These are phyloP conservation scores for Eupithecia tripunctaria DNA, from an alignment of 2,888 invertebrate species.

Conservation along the genomic window DNA sequence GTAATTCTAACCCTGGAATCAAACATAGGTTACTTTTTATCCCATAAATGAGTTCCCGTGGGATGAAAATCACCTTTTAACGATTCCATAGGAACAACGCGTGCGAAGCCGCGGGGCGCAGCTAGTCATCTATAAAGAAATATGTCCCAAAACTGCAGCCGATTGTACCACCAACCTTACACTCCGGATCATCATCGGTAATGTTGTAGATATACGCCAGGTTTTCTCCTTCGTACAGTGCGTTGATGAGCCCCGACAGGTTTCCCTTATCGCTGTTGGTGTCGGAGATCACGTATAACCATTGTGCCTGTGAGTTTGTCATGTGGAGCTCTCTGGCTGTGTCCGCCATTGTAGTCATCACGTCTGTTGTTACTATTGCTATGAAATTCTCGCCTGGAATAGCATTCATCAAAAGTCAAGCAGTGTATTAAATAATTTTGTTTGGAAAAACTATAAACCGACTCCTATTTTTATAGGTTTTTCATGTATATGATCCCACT, in stretches of 20 bases:
- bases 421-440: too few species aligned
- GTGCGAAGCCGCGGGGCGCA: too few species aligned
- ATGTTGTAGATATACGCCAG: slow-evolving; percentile 90
- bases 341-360: slow-evolving; percentile 87
- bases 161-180: slow-evolving; percentile 73
- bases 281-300: slow-evolving; percentile 91
- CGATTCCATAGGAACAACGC: too few species aligned
- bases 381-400: slow-evolving; percentile 83
- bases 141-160: background rate
- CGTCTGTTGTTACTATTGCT: slow-evolving; percentile 86
- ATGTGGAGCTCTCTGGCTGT: slow-evolving; percentile 87
- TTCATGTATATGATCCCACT: background rate
- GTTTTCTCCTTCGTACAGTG: slow-evolving; percentile 91
- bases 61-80: too few species aligned
- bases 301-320: slow-evolving; percentile 90
- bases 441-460: too few species aligned
- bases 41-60: too few species aligned
- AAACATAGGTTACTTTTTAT: too few species aligned
- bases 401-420: background rate
- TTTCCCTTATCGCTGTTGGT: slow-evolving; percentile 79
- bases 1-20: too few species aligned
- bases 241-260: slow-evolving; percentile 81
- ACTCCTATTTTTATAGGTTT: too few species aligned
- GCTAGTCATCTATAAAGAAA: too few species aligned
- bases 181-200: slow-evolving; percentile 79